Evolutionary conservation across 2,113 vertebrate genomes (phyloP), one percentile per base, ranked within the genome.

Genomic region (Plectropomus leopardus): DNA sequence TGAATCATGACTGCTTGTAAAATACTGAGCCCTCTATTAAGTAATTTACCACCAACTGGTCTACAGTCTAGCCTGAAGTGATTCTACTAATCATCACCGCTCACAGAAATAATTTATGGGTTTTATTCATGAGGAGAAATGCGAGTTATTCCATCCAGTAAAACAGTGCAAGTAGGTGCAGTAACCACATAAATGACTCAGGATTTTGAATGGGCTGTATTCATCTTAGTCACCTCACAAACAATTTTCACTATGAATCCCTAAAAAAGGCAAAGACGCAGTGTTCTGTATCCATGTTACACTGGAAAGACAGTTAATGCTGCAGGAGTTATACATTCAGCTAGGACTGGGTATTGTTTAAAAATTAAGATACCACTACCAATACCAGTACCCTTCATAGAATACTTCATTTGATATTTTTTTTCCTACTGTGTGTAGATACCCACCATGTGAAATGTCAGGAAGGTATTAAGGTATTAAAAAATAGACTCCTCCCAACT

Each of bases 1-100:
- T 88, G 78, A 89, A 90, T 88, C 82, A 87, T 86, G 76, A 71
- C 69, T 82, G 85, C 90, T 89, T 87, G 80, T 91, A 92, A 95
- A 93, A 91, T 83, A 90, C 68, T 83, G 84, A 90, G 83, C 78
- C 66, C 71, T 88, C 83, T 78, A 80, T 90, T 90, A 92, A 94
- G 78, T 87, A 90, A 89, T 89, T 89, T 83, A 86, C 86, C 89
- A 89, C 92, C 86, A 86, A 89, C 86, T 78, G 84, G 57, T 84
- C 70, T 69, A 64, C 59, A 80, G 85, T 88, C 77, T 88, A 82
- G 82, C 76, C 80, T 79, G 44, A 72, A 82, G 67, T 83, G 70
- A 88, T 92, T 86, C 77, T 76, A 89, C 78, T 78, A 92, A 88
- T 92, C 86, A 90, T 84, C 85, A 86, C 78, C 28, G 67, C 78